phyloP scores from a whole-genome alignment of 1,140 invertebrate species.

The Chlorops oryzae region DNA sequence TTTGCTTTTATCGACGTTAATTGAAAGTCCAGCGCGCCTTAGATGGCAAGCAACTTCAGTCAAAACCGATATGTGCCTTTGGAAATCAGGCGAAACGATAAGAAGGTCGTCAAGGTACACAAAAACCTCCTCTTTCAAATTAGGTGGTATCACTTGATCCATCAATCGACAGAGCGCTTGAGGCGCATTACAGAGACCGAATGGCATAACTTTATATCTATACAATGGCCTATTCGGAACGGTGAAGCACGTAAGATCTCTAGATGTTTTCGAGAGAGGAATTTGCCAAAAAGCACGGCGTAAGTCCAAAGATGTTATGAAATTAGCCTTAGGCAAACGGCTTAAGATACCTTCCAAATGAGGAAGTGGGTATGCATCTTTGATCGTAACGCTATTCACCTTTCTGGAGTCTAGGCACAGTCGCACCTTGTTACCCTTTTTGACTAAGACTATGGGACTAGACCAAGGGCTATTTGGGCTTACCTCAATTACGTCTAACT shows the following conservation, averaged over 20 bases:
- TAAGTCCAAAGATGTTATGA: constrained; percentile 5
- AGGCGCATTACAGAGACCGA: constrained; percentile 8
- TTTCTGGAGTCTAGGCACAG: constrained; percentile 12
- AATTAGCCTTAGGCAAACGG: constrained; percentile 12
- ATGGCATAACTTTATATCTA: constrained; percentile 9
- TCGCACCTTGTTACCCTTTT: constrained; percentile 7
- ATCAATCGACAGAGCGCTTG: constrained; percentile 4
- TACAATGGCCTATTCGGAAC: constrained; percentile 6
- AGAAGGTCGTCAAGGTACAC: constrained; percentile 14
- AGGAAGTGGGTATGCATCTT: constrained; percentile 12
- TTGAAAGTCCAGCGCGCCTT: constrained; percentile 5
- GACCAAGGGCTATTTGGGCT: constrained; percentile 18
- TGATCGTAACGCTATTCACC: constrained; percentile 7
- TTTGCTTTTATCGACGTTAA: constrained; percentile 24
- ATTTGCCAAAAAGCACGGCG: constrained; percentile 13
- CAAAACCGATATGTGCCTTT: constrained; percentile 3
- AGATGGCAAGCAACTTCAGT: constrained; percentile 5
- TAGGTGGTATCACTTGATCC: constrained; percentile 7
- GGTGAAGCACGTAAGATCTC: constrained; percentile 10
- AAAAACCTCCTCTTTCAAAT: constrained; percentile 10
- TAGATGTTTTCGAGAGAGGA: not conserved
- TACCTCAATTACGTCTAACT: constrained; percentile 16
- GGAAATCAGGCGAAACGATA: constrained; percentile 5
- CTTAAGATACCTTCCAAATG: constrained; percentile 12
- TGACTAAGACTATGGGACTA: constrained; percentile 6